Percentiles rank a stretch among this genome's conserved stretches.
Evolutionary conservation across 2,888 invertebrate species (phyloP).

Genomic region (Hyppa rectilinea): DNA sequence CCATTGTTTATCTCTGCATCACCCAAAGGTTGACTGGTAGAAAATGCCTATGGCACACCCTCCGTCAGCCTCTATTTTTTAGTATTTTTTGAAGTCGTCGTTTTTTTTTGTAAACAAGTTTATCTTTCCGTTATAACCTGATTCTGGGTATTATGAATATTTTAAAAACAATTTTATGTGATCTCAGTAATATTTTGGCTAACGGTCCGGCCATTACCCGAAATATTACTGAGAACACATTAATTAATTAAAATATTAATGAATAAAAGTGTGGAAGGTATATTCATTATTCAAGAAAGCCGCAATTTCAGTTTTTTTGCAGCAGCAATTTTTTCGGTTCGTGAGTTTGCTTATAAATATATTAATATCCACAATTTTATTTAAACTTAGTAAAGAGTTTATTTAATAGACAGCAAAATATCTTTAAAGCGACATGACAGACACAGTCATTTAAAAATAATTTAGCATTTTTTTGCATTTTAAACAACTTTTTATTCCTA

Average conservation of each 20-base stretch:
- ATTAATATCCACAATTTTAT: neutral
- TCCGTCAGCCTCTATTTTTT: too few relatives aligned
- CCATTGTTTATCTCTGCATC: too few relatives aligned
- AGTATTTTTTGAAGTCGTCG: too few relatives aligned
- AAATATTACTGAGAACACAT: neutral
- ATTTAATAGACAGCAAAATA: neutral
- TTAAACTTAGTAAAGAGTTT: neutral
- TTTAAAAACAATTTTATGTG: too few relatives aligned
- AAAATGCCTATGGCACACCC: too few relatives aligned
- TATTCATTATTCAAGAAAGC: conserved; percentile 16
- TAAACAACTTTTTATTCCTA: neutral
- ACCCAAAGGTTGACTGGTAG: too few relatives aligned
- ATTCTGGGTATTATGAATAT: too few relatives aligned
- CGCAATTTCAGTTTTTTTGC: too few relatives aligned
- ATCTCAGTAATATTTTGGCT: too few relatives aligned
- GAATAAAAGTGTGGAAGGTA: neutral
- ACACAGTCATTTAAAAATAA: neutral
- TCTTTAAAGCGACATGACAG: neutral
- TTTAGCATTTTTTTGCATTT: neutral
- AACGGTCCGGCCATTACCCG: too few relatives aligned
- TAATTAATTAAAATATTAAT: neutral
- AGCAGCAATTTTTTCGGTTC: conserved; percentile 6
- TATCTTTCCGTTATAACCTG: too few relatives aligned
- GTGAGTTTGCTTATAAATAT: neutral
- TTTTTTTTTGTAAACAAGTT: too few relatives aligned